Base-by-base conservation (phyloP, 2,797 vertebrate species). In the Liparis tanakae region DNA sequence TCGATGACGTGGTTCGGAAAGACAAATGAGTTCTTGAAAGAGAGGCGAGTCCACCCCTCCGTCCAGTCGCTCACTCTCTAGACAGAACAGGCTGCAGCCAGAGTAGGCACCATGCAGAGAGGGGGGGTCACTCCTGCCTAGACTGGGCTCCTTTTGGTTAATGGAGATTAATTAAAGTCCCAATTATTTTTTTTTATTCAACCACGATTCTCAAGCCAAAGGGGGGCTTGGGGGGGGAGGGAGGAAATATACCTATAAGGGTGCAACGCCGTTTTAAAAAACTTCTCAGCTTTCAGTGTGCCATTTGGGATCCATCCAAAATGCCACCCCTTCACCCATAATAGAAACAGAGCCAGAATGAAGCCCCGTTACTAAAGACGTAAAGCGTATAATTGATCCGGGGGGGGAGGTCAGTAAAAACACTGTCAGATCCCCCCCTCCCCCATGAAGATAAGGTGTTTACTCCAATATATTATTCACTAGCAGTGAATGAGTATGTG, bases 91-190 rank as follows among this genome's bases (percentile, higher is more conserved):
- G 82, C 83, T 82, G 85, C 77, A 78, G 64, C 79, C 84, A 86
- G 79, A 77, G 82, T 76, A 88, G 91, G 89, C 89, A 89, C 91
- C 91, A 92, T 92, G 93, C 93, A 91, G 82, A 76, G 54, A 55
- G 78, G 66, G 68, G 60, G 33, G 60, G 36, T 10, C 17, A 56
- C 5, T 15, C 43, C 69, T 54, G 56, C 71, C 17, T 25, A 69
- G 30, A 37, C 18, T 10, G 54, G 69, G 61, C 68, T 78, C 17
- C 17, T 44, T 71, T 70, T 71, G 54, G 17, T 56, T 41, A 57
- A 54, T 66, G 37, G 41, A 82, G 70, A 71, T 46, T 85, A 15
- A 50, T 48, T 18, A 69, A 68, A 61, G 43, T 81, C 54, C 18
- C 61, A 70, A 70, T 20, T 25, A 5, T 33, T 74, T 50, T 30